Evolutionary conservation across 2,797 vertebrate species (phyloP).

Genomic region (Hippopotamyrus pictus): DNA sequence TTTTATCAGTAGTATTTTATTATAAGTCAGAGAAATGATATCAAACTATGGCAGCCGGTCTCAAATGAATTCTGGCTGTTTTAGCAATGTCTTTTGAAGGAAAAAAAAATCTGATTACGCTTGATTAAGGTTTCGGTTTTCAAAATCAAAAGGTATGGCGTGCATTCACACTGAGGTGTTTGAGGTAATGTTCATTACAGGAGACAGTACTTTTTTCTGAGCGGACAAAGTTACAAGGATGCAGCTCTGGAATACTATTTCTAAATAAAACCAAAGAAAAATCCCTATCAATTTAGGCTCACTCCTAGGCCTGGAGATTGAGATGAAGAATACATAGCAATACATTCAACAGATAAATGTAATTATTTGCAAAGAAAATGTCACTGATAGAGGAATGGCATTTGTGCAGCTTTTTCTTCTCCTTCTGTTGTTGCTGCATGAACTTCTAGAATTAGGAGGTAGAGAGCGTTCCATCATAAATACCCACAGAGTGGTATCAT

Average conservation of each 20-base stretch:
- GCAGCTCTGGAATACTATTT: constrained; percentile 40
- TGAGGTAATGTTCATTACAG: not conserved
- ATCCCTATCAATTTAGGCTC: constrained; percentile 45
- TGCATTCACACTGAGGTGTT: not conserved
- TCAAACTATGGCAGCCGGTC: not conserved
- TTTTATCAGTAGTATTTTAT: not conserved
- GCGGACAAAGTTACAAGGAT: constrained; percentile 47
- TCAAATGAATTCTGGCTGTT: not conserved
- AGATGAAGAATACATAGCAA: constrained; percentile 48
- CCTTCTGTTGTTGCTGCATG: not conserved
- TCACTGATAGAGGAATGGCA: constrained; percentile 33
- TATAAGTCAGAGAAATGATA: not conserved
- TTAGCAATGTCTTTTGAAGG: not conserved
- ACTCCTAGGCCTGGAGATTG: constrained; percentile 48
- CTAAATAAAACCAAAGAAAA: constrained; percentile 37
- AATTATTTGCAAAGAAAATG: constrained; percentile 34
- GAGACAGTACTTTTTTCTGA: constrained; percentile 43
- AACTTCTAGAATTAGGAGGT: constrained; percentile 16
- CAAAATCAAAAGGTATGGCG: not conserved
- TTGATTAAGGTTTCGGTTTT: not conserved
- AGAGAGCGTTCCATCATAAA: not conserved
- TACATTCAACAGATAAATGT: constrained; percentile 36
- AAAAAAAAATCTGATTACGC: not conserved
- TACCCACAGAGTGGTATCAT: constrained; percentile 15
- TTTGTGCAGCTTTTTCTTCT: constrained; percentile 22